These are phyloP conservation scores for Pocillopora damicornis DNA, from an alignment of 64 coral and sea anemone genomes.

Conservation along the genomic window DNA sequence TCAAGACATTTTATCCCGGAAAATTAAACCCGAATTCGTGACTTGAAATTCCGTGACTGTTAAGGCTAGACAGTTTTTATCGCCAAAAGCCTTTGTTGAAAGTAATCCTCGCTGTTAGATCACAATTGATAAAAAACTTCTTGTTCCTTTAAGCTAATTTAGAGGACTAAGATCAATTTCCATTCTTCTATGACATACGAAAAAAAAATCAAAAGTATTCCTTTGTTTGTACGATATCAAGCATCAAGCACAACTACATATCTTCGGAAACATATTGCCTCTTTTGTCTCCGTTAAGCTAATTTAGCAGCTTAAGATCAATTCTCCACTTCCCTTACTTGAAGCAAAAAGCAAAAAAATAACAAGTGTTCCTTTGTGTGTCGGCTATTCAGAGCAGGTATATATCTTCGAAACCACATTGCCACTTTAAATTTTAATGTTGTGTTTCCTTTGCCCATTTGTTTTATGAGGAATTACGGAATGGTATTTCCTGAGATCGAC, in stretches of 20 bases:
- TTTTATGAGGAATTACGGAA: no score
- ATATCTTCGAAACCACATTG: not conserved
- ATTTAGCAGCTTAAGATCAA: constrained; percentile 7
- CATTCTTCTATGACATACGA: not conserved
- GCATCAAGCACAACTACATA: no score
- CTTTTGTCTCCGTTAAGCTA: constrained; percentile 9
- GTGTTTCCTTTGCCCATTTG: no score
- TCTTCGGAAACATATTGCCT: not conserved
- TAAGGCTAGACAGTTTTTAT: constrained; percentile 8
- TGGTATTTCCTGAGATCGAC: no score
- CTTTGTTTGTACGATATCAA: not conserved
- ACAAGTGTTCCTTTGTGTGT: not conserved
- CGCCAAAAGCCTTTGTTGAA: constrained; percentile 3
- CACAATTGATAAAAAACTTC: constrained; percentile 14
- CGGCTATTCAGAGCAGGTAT: not conserved
- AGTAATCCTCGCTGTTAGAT: constrained; percentile 23
- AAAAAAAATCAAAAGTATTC: not conserved
- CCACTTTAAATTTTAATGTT: no score
- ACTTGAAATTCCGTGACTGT: constrained; percentile 32
- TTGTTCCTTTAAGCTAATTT: constrained; percentile 30
- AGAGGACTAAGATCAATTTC: not conserved
- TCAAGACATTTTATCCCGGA: not conserved
- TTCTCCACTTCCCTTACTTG: not conserved
- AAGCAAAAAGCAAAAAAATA: not conserved
- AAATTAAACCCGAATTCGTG: not conserved